Evolutionary conservation across 1,140 invertebrate genomes (phyloP).

Genomic region (Hylaeus anthracinus): DNA sequence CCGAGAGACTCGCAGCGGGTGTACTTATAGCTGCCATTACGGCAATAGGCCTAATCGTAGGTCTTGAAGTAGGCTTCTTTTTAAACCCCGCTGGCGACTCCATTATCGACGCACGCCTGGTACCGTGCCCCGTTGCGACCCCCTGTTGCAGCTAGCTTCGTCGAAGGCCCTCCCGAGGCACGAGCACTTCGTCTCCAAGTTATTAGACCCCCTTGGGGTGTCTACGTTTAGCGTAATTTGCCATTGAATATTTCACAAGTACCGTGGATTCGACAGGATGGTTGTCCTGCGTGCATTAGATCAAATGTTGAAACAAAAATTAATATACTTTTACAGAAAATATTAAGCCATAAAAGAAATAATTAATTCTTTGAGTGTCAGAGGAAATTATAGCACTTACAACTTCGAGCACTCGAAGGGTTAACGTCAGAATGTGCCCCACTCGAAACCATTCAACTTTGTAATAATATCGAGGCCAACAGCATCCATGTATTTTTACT

Average conservation of each 20-base stretch:
- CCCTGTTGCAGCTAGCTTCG: not conserved
- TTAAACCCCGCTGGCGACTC: not conserved
- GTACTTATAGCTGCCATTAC: not conserved
- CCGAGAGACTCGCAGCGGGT: slow-evolving; percentile 5
- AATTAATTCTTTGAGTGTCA: no score
- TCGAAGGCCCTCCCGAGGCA: not conserved
- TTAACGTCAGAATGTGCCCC: no score
- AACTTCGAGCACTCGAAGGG: no score
- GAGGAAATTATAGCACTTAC: not conserved
- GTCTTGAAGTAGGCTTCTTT: not conserved
- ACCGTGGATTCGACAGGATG: no score
- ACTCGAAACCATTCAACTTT: no score
- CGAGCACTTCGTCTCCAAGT: not conserved
- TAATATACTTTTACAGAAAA: no score
- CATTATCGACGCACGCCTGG: not conserved
- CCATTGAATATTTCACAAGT: no score
- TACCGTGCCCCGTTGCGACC: not conserved
- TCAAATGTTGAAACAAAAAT: no score
- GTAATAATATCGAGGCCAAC: no score
- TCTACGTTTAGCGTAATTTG: not conserved
- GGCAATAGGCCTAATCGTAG: not conserved
- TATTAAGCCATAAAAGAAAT: no score
- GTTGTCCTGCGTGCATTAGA: no score
- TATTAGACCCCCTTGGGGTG: not conserved
- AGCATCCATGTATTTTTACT: no score